Evolutionary conservation across 2,113 vertebrate genomes (phyloP), one percentile per base, ranked within the genome.

Genomic region (Anser brachyrhynchus): DNA sequence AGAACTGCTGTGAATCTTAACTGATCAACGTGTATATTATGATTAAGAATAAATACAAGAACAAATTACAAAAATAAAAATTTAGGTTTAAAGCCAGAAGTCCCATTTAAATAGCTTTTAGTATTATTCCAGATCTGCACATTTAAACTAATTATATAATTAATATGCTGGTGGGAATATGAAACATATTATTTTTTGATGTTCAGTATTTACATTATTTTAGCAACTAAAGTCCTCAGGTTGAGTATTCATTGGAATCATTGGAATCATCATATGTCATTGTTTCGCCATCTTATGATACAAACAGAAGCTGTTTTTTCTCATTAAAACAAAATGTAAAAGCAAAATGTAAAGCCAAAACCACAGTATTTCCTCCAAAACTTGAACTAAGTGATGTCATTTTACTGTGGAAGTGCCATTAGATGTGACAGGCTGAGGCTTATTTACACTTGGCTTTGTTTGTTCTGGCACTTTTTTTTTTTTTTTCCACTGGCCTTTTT

Each of bases 381-480:
- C 19, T 64, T 23, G 31, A 37, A 10, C 10, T 72, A 85, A 67
- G 25, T 18, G 80, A 9, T 3, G 46, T 21, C 46, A 49, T 49
- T 49, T 98, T 97, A 95, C 97, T 97, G 98, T 97, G 97, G 98
- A 97, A 97, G 98, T 98, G 98, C 98, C 97, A 97, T 70, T 97
- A 96, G 96, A 98, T 96, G 96, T 96, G 97, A 92, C 92, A 92
- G 98, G 98, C 97, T 98, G 98, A 96, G 98, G 98, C 98, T 98
- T 98, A 98, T 98, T 98, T 95, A 98, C 97, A 96, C 98, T 98
- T 96, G 98, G 98, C 98, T 98, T 98, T 96, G 98, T 98, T 97
- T 98, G 97, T 98, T 99, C 99, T 98, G 98, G 98, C 98, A 98
- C 99, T 99, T 49, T 49, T 49, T 49, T 39, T 39, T 39, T 49